Percentiles rank a stretch among this genome's conserved stretches.
Evolutionary conservation across 2,113 vertebrate genomes (phyloP).

Genomic region (Saccopteryx bilineata): DNA sequence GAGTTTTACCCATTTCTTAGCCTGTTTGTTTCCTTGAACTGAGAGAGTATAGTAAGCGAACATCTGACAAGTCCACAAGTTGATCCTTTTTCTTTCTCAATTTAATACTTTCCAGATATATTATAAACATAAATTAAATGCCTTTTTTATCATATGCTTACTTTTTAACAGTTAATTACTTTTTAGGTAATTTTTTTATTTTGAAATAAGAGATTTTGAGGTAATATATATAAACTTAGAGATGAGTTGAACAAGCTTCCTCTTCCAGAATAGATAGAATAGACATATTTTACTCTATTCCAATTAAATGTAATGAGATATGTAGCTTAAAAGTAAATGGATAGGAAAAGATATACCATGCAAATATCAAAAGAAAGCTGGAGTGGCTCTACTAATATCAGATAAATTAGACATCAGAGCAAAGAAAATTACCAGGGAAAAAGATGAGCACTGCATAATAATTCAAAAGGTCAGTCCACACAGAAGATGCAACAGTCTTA

Average conservation of each 20-base stretch:
- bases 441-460: not conserved
- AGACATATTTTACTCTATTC: constrained; percentile 6
- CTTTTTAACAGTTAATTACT: constrained; percentile 44
- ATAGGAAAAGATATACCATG: not conserved
- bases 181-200: constrained; percentile 44
- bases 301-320: constrained; percentile 34
- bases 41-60: constrained; percentile 47
- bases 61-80: constrained; percentile 35
- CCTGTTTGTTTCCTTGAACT: constrained; percentile 40
- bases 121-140: constrained; percentile 49
- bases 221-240: constrained; percentile 40
- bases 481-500: constrained; percentile 48
- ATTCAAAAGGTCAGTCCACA: not conserved
- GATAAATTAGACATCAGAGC: constrained; percentile 58
- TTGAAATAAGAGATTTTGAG: constrained; percentile 42
- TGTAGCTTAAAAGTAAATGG: constrained; percentile 54
- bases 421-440: constrained; percentile 33
- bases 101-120: constrained; percentile 49
- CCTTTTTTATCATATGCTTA: constrained; percentile 24
- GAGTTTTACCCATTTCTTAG: constrained; percentile 57
- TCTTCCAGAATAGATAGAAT: constrained; percentile 36
- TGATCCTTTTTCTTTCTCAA: constrained; percentile 55
- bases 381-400: constrained; percentile 17
- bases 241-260: constrained; percentile 47
- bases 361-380: constrained; percentile 37